Evolutionary conservation across 2,113 vertebrate genomes (phyloP).

Genomic region (Alosa alosa): DNA sequence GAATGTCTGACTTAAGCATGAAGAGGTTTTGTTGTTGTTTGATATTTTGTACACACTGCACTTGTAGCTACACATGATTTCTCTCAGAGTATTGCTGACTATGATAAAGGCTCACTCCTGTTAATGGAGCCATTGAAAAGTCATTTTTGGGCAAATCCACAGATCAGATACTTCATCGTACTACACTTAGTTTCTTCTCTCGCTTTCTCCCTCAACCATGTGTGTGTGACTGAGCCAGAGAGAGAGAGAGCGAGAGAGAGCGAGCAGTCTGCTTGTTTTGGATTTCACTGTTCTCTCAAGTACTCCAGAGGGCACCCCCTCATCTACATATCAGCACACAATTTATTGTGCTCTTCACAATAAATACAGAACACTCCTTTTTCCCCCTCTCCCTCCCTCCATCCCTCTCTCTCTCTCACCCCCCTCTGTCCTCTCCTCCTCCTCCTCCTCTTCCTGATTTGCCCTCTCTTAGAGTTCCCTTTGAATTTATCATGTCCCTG

Average conservation of each 20-base stretch:
- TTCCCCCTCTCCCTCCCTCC: background rate
- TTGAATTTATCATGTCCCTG: slow-evolving; percentile 13
- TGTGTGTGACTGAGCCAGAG: background rate
- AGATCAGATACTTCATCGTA: background rate
- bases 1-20: background rate
- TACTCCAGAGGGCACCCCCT: background rate
- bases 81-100: background rate
- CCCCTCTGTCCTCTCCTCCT: slow-evolving; percentile 11
- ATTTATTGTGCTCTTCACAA: slow-evolving; percentile 19
- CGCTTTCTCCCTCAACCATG: background rate
- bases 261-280: background rate
- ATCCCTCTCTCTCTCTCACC: background rate
- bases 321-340: slow-evolving; percentile 4
- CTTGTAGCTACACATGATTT: background rate
- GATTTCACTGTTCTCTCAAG: background rate
- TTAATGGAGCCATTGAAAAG: background rate
- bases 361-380: background rate
- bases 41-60: background rate
- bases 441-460: background rate
- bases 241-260: background rate
- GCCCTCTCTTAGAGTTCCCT: background rate
- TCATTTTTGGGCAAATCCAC: background rate
- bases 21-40: background rate
- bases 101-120: background rate
- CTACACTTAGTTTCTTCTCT: background rate